Evolutionary conservation across 2,888 invertebrate genomes (phyloP).

Genomic region (Dysmachus trigonus): DNA sequence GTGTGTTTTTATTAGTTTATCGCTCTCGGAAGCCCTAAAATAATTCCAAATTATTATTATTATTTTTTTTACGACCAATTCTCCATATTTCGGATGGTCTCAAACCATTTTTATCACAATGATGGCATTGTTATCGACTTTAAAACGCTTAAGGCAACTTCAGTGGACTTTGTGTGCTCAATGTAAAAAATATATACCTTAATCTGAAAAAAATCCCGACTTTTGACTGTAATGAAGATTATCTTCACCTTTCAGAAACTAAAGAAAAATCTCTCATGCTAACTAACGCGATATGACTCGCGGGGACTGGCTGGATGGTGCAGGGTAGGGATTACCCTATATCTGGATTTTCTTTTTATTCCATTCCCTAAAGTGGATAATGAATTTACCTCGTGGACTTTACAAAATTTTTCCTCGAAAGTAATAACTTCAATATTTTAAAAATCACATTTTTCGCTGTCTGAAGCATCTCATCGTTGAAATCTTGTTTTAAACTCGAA

Average conservation of each 20-base stretch:
- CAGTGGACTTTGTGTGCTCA: background rate
- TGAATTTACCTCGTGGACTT: background rate
- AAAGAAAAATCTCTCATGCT: background rate
- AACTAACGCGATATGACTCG: background rate
- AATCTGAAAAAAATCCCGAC: background rate
- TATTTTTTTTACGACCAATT: background rate
- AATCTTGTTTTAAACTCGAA: background rate
- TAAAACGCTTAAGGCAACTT: background rate
- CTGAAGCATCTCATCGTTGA: background rate
- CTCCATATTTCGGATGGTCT: background rate
- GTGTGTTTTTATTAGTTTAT: background rate
- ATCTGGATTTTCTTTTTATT: background rate
- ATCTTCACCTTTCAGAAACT: background rate
- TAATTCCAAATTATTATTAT: background rate
- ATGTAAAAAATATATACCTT: background rate
- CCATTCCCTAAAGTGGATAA: background rate
- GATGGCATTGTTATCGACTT: background rate
- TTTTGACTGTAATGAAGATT: background rate
- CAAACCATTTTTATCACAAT: background rate
- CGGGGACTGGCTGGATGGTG: background rate
- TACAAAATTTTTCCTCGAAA: background rate
- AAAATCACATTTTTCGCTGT: background rate
- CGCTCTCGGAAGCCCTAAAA: background rate
- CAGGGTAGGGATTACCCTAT: background rate
- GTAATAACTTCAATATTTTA: background rate